Conservation (phyloP, 2,888 invertebrate species). For the Iphiclides podalirius region DNA sequence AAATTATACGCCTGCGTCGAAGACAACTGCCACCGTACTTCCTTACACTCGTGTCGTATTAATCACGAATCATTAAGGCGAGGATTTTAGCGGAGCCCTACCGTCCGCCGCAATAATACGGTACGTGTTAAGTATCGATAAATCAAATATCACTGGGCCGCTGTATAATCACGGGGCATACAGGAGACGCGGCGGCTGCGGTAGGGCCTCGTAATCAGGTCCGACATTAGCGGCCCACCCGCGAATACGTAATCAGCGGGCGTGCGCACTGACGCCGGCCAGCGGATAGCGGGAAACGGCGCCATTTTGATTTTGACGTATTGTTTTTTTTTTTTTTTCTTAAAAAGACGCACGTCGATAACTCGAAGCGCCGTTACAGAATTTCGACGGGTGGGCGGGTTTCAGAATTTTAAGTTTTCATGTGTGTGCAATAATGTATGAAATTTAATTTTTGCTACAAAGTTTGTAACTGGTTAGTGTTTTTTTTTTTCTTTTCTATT, state of each 20-base stretch:
- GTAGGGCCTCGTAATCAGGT: conserved; percentile 36
- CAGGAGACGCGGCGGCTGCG: conserved; percentile 27
- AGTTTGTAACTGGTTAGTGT: too few species aligned
- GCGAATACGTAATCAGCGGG: conserved; percentile 40
- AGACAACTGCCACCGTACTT: too few species aligned
- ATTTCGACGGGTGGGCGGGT: too few species aligned
- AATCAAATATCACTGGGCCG: conserved; percentile 21
- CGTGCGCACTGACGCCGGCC: background rate
- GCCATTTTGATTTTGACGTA: background rate
- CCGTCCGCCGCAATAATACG: background rate
- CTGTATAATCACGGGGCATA: conserved; percentile 20
- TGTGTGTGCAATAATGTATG: too few species aligned
- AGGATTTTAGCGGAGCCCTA: background rate
- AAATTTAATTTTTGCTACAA: too few species aligned
- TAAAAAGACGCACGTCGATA: background rate
- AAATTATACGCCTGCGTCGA: too few species aligned
- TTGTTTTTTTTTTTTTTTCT: background rate
- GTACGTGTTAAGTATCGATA: conserved; percentile 23
- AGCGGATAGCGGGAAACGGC: conserved; percentile 2
- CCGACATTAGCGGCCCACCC: conserved; percentile 56
- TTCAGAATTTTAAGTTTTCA: too few species aligned
- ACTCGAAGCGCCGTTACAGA: background rate
- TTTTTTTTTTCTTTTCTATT: too few species aligned
- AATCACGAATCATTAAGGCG: conserved; percentile 5
- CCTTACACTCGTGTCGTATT: too few species aligned